These are phyloP conservation scores for Clarias batrachus DNA, from an alignment of 2,113 vertebrate species.

Conservation along the genomic window DNA sequence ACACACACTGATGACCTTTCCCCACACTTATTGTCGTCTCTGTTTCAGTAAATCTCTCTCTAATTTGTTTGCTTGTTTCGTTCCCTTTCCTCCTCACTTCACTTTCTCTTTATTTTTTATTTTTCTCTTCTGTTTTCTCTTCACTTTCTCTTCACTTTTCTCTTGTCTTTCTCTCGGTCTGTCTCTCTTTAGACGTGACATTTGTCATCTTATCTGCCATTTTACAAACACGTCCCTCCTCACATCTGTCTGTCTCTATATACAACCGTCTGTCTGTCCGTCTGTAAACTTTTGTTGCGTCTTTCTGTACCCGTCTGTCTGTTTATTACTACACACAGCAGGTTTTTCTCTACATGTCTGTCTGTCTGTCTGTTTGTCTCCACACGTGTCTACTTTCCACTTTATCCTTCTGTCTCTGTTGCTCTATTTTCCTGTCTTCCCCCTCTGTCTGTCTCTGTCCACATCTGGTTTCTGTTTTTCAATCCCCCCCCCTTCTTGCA, in stretches of 20 bases:
- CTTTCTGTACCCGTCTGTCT: too few relatives aligned
- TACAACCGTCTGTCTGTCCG: background rate
- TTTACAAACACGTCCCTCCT: background rate
- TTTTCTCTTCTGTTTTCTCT: too few relatives aligned
- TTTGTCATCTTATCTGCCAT: background rate
- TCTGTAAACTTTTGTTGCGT: background rate
- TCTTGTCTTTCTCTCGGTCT: background rate
- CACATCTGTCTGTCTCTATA: background rate
- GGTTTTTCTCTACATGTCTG: background rate
- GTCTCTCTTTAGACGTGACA: background rate
- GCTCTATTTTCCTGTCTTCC: too few relatives aligned
- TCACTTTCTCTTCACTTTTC: background rate
- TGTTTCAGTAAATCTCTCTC: background rate
- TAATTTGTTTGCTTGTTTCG: too few relatives aligned
- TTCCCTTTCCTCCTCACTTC: too few relatives aligned
- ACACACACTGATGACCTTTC: background rate
- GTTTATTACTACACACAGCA: too few relatives aligned
- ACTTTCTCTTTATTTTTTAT: too few relatives aligned
- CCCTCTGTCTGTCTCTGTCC: too few relatives aligned
- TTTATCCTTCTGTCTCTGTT: too few relatives aligned
- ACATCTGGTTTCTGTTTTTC: too few relatives aligned
- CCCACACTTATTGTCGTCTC: background rate
- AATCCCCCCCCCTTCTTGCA: too few relatives aligned
- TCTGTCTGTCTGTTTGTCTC: too few relatives aligned
- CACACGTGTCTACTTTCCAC: background rate